These are phyloP conservation scores for Gadopsis marmoratus DNA, from an alignment of 2,797 vertebrate species.

Conservation along the genomic window DNA sequence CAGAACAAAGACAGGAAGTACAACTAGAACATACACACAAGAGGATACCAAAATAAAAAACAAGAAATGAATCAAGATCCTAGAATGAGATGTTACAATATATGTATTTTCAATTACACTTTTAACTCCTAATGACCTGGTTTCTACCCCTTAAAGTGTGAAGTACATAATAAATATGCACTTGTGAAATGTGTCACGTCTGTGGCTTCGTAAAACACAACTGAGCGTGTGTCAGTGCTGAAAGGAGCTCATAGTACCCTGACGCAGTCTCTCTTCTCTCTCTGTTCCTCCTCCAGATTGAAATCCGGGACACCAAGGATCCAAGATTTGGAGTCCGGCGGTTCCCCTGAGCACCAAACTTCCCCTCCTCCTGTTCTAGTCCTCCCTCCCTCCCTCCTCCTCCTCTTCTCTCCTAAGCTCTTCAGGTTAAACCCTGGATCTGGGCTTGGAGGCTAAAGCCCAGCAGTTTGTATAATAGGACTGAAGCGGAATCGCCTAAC, in stretches of 20 bases:
- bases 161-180: neutral
- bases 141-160: neutral
- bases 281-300: constrained; percentile 73
- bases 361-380: neutral
- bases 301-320: constrained; percentile 77
- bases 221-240: neutral
- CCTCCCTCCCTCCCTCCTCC: neutral
- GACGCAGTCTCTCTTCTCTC: constrained; percentile 35
- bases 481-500: constrained; percentile 53
- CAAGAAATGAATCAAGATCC: too few relatives aligned
- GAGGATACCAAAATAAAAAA: too few relatives aligned
- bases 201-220: neutral
- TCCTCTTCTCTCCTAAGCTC: constrained; percentile 21
- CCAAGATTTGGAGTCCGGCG: constrained; percentile 72
- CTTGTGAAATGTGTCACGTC: neutral
- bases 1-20: too few relatives aligned
- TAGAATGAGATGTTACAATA: too few relatives aligned
- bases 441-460: constrained; percentile 57
- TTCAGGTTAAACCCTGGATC: constrained; percentile 68
- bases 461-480: constrained; percentile 69
- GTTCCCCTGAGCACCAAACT: constrained; percentile 70
- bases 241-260: neutral
- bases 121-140: neutral
- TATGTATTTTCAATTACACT: neutral
- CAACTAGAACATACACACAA: too few relatives aligned